These are phyloP conservation scores for Macrocentrus cingulum DNA, from an alignment of 1,140 invertebrate genomes.

Conservation along the genomic window DNA sequence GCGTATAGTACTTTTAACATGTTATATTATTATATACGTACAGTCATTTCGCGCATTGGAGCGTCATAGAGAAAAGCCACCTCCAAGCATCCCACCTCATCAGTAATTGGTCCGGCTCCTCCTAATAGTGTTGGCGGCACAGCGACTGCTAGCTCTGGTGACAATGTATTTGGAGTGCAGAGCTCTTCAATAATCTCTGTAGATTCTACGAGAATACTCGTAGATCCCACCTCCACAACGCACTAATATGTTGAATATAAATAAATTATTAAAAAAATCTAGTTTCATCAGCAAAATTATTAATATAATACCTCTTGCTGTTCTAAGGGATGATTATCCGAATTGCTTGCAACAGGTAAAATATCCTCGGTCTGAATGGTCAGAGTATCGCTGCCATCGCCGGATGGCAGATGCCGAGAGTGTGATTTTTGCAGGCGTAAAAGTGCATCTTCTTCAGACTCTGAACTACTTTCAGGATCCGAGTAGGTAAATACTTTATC, in stretches of 20 bases:
- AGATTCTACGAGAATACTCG: constrained; percentile 47
- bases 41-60: constrained; percentile 85
- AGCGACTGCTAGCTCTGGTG: constrained; percentile 47
- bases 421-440: constrained; percentile 61
- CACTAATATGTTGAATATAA: constrained; percentile 39
- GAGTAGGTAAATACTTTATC: constrained; percentile 51
- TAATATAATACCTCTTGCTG: constrained; percentile 46
- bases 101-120: constrained; percentile 39
- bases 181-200: constrained; percentile 45
- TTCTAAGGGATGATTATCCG: constrained; percentile 47
- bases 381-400: too few species aligned
- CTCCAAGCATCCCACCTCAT: constrained; percentile 76
- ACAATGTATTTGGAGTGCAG: constrained; percentile 32
- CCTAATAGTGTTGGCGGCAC: too few species aligned
- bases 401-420: constrained; percentile 46
- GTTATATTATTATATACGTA: constrained; percentile 41
- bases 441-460: constrained; percentile 76
- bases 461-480: constrained; percentile 68
- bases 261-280: not conserved
- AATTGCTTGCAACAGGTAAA: too few species aligned
- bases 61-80: constrained; percentile 87
- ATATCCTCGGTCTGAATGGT: constrained; percentile 56
- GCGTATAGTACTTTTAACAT: not conserved
- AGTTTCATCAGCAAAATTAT: not conserved
- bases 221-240: constrained; percentile 52